A percentile compares a stretch with the other conserved stretches of the same genome.
phyloP scores from a whole-genome alignment of 2,888 invertebrate species.

The Schizotus pectinicornis region DNA sequence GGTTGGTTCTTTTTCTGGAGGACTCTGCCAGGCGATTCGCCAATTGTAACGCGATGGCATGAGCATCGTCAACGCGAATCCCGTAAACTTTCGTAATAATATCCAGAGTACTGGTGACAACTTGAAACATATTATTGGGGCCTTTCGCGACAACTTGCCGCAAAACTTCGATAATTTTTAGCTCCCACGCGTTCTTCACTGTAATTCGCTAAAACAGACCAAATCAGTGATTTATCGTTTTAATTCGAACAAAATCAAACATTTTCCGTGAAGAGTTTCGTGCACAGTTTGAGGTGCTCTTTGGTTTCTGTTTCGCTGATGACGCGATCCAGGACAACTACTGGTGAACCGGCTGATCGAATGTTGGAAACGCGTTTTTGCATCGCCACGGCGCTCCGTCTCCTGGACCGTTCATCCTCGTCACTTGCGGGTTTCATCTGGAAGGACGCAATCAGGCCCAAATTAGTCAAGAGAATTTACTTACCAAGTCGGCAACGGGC shows the following conservation, averaged over 20 bases:
- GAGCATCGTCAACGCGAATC: conserved; percentile 83
- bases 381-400: conserved; percentile 10
- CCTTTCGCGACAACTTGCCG: conserved; percentile 71
- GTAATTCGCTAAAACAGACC: conserved; percentile 76
- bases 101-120: conserved; percentile 85
- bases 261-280: conserved; percentile 82
- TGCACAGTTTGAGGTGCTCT: conserved; percentile 76
- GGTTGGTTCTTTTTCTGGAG: conserved; percentile 32
- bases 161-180: conserved; percentile 87
- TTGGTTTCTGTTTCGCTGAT: conserved; percentile 61
- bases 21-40: conserved; percentile 66
- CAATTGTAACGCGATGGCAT: conserved; percentile 81
- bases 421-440: too few species aligned
- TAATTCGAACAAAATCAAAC: conserved; percentile 59
- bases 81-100: conserved; percentile 90
- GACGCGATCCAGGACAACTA: conserved; percentile 18
- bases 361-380: conserved; percentile 7
- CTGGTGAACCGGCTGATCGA: background rate
- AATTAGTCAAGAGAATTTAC: too few species aligned
- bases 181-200: conserved; percentile 86
- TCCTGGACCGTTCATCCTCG: background rate
- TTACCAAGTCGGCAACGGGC: too few species aligned
- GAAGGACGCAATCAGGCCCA: too few species aligned
- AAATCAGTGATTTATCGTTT: conserved; percentile 4
- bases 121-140: conserved; percentile 76